Percentiles rank a stretch among this genome's conserved stretches.
Conservation (phyloP, 2,797 vertebrate genomes). For the Sebastiscus albofasciatus region DNA sequence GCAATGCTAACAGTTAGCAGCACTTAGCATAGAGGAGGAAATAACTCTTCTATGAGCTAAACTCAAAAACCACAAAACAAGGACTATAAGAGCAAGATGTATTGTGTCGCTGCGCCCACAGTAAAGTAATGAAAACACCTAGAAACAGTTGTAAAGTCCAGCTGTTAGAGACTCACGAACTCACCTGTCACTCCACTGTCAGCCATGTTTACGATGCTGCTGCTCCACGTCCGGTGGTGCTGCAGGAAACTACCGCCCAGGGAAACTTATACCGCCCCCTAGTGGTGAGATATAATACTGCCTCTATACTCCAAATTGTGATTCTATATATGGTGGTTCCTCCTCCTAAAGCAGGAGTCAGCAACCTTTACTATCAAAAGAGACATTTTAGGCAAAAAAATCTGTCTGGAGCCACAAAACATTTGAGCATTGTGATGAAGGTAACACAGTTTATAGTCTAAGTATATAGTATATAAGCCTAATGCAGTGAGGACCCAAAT, state of each 20-base stretch:
- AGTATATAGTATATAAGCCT: too few species aligned
- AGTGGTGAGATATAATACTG: not conserved
- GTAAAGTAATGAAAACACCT: not conserved
- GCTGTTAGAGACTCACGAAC: constrained; percentile 53
- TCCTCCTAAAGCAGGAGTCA: too few species aligned
- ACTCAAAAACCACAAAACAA: not conserved
- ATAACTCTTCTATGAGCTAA: not conserved
- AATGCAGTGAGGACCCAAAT: too few species aligned
- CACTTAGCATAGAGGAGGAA: constrained; percentile 4
- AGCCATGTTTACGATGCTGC: constrained; percentile 81
- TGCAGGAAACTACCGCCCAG: not conserved
- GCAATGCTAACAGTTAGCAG: constrained; percentile 68
- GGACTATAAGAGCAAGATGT: rapidly evolving
- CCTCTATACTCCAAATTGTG: not conserved
- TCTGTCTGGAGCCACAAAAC: too few species aligned
- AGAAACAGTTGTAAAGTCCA: not conserved
- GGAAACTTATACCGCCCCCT: constrained; percentile 32
- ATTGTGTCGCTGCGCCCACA: rapidly evolving
- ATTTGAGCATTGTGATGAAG: too few species aligned
- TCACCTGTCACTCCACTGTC: constrained; percentile 76
- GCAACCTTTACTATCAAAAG: too few species aligned
- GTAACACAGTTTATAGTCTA: too few species aligned
- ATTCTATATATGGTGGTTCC: too few species aligned
- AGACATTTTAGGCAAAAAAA: too few species aligned
- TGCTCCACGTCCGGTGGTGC: constrained; percentile 46